Evolutionary conservation across 2,113 vertebrate genomes (phyloP).

Genomic region (Urocitellus parryii): DNA sequence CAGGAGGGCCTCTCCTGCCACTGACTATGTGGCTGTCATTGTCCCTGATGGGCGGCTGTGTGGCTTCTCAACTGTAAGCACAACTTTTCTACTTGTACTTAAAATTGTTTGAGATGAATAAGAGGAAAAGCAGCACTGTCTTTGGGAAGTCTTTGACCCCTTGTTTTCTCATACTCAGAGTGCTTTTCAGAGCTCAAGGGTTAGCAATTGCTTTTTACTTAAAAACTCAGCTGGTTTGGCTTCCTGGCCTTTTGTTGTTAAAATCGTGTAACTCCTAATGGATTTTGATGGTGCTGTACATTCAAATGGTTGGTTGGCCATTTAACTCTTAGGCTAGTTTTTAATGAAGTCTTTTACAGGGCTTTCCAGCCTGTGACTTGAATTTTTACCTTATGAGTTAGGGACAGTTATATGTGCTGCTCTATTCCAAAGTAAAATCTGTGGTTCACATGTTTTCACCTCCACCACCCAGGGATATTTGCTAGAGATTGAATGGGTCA

Average conservation of each 20-base stretch:
- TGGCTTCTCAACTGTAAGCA: not conserved
- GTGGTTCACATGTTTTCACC: not conserved
- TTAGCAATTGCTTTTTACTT: not conserved
- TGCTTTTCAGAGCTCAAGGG: constrained; percentile 41
- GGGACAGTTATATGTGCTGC: not conserved
- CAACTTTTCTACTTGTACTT: constrained; percentile 2
- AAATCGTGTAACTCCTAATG: not conserved
- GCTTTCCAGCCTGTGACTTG: not conserved
- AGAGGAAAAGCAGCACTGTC: not conserved
- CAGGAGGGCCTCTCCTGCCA: not conserved
- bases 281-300: not conserved
- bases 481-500: not conserved
- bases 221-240: constrained; percentile 31
- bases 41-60: not conserved
- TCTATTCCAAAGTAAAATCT: not conserved
- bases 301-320: not conserved
- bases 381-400: not conserved
- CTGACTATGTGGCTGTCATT: not conserved
- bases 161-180: constrained; percentile 6
- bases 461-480: not conserved
- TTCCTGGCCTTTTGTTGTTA: constrained; percentile 38
- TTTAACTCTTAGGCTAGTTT: not conserved
- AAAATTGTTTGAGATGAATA: constrained; percentile 9
- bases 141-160: not conserved
- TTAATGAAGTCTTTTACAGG: not conserved